These are phyloP conservation scores for Brachionus koreanus DNA, from an alignment of 1,140 invertebrate genomes.

Conservation along the genomic window DNA sequence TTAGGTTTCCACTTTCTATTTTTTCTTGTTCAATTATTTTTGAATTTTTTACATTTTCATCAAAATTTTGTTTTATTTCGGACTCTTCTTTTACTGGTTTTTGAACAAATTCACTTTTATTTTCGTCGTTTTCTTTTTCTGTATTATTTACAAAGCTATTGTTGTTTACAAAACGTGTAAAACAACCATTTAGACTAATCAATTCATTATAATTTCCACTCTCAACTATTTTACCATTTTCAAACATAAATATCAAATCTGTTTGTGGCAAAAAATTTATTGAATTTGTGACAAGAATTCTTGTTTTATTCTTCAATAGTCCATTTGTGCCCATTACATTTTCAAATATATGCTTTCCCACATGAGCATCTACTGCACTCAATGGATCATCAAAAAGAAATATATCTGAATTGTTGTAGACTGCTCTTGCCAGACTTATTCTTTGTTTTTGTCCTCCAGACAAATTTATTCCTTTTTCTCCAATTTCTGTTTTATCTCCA, in stretches of 20 bases:
- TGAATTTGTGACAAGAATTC: slow-evolving; percentile 45
- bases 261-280: slow-evolving; percentile 38
- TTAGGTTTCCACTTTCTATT: slow-evolving; percentile 4
- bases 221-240: slow-evolving; percentile 39
- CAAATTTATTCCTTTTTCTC: slow-evolving; percentile 52
- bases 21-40: slow-evolving; percentile 44
- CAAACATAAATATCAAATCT: slow-evolving; percentile 43
- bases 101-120: background rate
- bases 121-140: background rate
- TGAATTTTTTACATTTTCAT: background rate
- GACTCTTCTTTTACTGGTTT: background rate
- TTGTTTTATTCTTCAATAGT: slow-evolving; percentile 48
- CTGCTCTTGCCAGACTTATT: slow-evolving; percentile 50
- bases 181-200: background rate
- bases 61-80: background rate
- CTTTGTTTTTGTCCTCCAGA: slow-evolving; percentile 54
- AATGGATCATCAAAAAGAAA: slow-evolving; percentile 62
- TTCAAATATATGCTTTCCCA: slow-evolving; percentile 57
- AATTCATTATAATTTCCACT: slow-evolving; percentile 36
- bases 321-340: slow-evolving; percentile 56
- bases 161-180: background rate
- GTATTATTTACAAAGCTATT: background rate
- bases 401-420: slow-evolving; percentile 57
- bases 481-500: slow-evolving; percentile 47
- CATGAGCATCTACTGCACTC: slow-evolving; percentile 60